Evolutionary conservation across 2,888 invertebrate genomes (phyloP).

Genomic region (Dilophus febrilis): DNA sequence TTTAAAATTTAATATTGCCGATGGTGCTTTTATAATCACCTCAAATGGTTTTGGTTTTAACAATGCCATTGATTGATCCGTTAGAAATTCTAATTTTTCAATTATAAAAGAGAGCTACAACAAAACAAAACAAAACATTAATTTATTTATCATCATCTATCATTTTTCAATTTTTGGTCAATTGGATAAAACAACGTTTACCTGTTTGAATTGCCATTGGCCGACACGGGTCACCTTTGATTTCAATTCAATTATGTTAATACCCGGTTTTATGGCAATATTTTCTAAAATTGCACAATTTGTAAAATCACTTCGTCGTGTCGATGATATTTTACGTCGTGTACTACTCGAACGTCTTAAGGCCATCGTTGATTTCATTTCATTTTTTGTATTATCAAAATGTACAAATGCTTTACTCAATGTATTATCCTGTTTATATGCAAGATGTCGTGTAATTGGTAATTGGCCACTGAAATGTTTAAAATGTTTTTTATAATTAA

Average conservation of each 20-base stretch:
- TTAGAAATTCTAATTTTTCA: constrained; percentile 54
- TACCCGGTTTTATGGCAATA: constrained; percentile 42
- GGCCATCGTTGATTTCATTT: constrained; percentile 38
- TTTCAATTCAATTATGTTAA: constrained; percentile 43
- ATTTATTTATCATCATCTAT: too few species aligned
- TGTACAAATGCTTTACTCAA: constrained; percentile 58
- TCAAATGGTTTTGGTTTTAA: constrained; percentile 27
- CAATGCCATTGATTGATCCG: constrained; percentile 37
- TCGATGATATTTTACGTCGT: constrained; percentile 48
- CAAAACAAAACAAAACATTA: neutral
- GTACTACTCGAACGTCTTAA: constrained; percentile 55
- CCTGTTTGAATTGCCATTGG: constrained; percentile 51
- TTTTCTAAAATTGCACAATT: constrained; percentile 36
- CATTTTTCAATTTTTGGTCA: neutral
- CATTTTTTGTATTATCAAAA: too few species aligned
- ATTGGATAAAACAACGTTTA: too few species aligned
- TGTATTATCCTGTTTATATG: constrained; percentile 67
- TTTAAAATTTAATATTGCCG: constrained; percentile 37
- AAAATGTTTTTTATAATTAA: too few species aligned
- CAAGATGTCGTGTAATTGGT: constrained; percentile 50
- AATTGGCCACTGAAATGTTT: constrained; percentile 3
- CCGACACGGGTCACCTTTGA: constrained; percentile 47
- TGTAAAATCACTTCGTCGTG: constrained; percentile 45
- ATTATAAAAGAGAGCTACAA: constrained; percentile 21
- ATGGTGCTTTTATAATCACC: constrained; percentile 32